These are phyloP conservation scores for Tetragonisca angustula DNA, from an alignment of 2,888 invertebrate species.

Conservation along the genomic window DNA sequence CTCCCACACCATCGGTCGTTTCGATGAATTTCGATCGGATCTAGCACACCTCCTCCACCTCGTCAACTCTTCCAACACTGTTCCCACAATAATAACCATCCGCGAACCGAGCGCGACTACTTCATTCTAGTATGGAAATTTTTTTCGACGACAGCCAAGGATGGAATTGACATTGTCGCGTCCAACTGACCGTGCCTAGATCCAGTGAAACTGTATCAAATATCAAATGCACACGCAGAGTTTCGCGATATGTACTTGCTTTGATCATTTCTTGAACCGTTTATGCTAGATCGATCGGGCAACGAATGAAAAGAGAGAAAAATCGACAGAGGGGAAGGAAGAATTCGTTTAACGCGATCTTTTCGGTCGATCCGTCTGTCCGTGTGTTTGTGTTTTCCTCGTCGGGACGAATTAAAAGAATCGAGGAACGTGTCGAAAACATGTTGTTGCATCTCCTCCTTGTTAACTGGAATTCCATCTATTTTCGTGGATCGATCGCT, in stretches of 20 bases:
- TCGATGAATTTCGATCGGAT: conserved; percentile 64
- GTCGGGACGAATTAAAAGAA: neutral
- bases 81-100: conserved; percentile 8
- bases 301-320: too few species aligned
- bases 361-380: too few species aligned
- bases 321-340: too few species aligned
- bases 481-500: conserved; percentile 20
- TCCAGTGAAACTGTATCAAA: neutral
- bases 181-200: too few species aligned
- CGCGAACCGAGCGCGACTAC: neutral
- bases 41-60: neutral
- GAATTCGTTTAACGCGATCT: too few species aligned
- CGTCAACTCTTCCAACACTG: neutral
- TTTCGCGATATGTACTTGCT: neutral
- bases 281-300: conserved; percentile 14
- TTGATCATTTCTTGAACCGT: neutral
- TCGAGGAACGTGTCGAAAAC: neutral
- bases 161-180: conserved; percentile 17
- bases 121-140: conserved; percentile 56
- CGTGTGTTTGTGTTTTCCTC: neutral
- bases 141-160: conserved; percentile 29
- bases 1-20: neutral
- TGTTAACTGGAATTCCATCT: conserved; percentile 40
- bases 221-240: neutral
- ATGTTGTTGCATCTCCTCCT: neutral